phyloP scores from a whole-genome alignment of 2,113 vertebrate species.

The Gulo gulo region DNA sequence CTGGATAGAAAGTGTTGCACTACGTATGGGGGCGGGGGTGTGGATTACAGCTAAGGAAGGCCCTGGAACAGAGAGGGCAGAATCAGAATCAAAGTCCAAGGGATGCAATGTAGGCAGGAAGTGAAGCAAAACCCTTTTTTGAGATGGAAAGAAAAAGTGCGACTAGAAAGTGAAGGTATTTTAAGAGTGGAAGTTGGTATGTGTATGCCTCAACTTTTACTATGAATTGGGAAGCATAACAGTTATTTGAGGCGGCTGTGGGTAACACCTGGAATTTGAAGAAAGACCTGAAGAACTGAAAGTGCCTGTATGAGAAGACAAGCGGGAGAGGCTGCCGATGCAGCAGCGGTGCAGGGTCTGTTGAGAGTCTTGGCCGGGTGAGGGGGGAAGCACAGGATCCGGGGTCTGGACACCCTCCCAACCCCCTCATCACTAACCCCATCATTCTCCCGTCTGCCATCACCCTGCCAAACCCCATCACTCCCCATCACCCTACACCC shows the following conservation, averaged over 20 bases:
- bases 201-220: neutral
- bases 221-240: neutral
- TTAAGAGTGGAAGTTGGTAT: neutral
- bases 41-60: neutral
- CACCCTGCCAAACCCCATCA: neutral
- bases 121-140: neutral
- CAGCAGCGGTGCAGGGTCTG: neutral
- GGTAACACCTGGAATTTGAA: neutral
- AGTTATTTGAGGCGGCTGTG: neutral
- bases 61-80: neutral
- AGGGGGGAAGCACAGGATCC: too few species aligned
- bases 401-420: neutral
- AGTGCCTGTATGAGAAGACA: neutral
- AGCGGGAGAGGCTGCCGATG: neutral
- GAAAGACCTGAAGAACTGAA: neutral
- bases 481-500: neutral
- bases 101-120: neutral
- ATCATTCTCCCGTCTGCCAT: neutral
- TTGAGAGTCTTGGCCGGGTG: neutral
- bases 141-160: neutral
- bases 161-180: neutral
- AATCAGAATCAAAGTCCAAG: neutral
- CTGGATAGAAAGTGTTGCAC: neutral
- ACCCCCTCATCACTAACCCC: neutral
- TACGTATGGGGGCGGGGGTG: rapidly evolving